Conservation (phyloP, 2,888 invertebrate species). For the Deroplatys truncata region DNA sequence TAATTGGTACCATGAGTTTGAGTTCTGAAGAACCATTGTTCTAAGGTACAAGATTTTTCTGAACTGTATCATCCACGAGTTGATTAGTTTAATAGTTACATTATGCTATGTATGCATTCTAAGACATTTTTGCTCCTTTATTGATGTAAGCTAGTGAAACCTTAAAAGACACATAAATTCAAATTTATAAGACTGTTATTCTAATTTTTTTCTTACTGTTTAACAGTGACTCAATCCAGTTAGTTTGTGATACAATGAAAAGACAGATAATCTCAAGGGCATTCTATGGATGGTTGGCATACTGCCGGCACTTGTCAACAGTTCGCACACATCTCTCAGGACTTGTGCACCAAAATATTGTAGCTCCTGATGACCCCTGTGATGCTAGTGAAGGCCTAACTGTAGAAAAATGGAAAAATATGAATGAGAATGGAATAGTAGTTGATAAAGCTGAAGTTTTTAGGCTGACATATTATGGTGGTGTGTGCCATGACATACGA, state of each 20-base stretch:
- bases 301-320: conserved; percentile 87
- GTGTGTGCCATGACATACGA: conserved; percentile 73
- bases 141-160: too few relatives aligned
- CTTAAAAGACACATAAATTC: neutral
- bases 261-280: conserved; percentile 92
- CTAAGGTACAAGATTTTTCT: too few relatives aligned
- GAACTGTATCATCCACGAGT: too few relatives aligned
- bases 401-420: conserved; percentile 66
- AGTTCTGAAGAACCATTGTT: too few relatives aligned
- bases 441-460: conserved; percentile 69
- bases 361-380: conserved; percentile 43
- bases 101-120: too few relatives aligned
- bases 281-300: conserved; percentile 94
- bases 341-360: conserved; percentile 71
- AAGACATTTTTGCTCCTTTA: too few relatives aligned
- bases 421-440: conserved; percentile 53
- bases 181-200: neutral
- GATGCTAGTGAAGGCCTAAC: conserved; percentile 58
- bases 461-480: conserved; percentile 81
- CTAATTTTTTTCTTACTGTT: neutral
- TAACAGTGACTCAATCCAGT: conserved; percentile 53
- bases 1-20: too few relatives aligned
- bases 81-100: too few relatives aligned
- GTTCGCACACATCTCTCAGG: conserved; percentile 90
- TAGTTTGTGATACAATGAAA: conserved; percentile 92